phyloP scores from a whole-genome alignment of 2,113 vertebrate genomes.

The Thermophis baileyi region DNA sequence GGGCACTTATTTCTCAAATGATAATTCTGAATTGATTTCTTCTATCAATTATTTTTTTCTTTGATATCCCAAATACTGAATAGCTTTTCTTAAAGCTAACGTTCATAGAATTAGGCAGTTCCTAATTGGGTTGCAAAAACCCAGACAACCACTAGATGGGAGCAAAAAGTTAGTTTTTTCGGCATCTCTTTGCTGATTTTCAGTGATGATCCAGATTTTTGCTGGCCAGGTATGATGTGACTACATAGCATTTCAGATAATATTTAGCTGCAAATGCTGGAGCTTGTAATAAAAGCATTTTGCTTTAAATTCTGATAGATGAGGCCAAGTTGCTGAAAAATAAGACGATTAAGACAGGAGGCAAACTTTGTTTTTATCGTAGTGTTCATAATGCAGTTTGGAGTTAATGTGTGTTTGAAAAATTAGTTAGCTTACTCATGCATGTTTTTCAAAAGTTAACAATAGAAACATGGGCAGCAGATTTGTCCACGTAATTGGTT shows the following conservation, averaged over 20 bases:
- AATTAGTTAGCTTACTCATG: not conserved
- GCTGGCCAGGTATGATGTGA: not conserved
- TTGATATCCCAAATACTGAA: not conserved
- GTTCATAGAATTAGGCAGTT: not conserved
- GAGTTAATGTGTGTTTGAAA: not conserved
- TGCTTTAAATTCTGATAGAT: not conserved
- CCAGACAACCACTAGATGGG: not conserved
- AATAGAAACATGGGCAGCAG: not conserved
- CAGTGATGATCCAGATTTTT: not conserved
- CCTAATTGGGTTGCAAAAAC: not conserved
- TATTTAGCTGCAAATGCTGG: not conserved
- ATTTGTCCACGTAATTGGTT: not conserved
- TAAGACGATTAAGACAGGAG: not conserved
- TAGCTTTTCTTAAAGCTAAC: not conserved
- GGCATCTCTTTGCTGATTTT: not conserved
- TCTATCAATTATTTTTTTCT: not conserved
- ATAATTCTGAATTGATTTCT: not conserved
- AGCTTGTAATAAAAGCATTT: not conserved
- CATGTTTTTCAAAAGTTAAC: not conserved
- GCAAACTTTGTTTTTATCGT: not conserved
- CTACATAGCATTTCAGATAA: not conserved
- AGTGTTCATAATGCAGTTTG: not conserved
- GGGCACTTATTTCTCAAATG: not conserved
- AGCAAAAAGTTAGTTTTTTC: not conserved
- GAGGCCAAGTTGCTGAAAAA: not conserved